These are phyloP conservation scores for Clistopyga incitator DNA, from an alignment of 2,888 invertebrate genomes.

Conservation along the genomic window DNA sequence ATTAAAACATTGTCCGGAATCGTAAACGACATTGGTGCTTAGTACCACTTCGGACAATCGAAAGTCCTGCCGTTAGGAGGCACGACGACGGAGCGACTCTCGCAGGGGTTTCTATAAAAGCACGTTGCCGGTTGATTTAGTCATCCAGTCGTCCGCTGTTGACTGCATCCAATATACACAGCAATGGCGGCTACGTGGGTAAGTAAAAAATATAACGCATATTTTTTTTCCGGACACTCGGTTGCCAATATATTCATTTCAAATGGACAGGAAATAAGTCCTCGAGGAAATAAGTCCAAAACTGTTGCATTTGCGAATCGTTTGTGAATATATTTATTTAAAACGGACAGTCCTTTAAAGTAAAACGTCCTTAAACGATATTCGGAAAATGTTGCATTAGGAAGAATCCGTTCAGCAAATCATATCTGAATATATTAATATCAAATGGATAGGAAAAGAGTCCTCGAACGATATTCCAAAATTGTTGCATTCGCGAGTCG, in stretches of 20 bases:
- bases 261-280: background rate
- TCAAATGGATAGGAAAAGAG: background rate
- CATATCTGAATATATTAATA: background rate
- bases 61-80: conserved; percentile 55
- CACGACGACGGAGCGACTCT: conserved; percentile 73
- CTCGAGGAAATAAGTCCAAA: conserved; percentile 38
- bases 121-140: conserved; percentile 68
- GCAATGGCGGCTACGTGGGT: conserved; percentile 79
- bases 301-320: conserved; percentile 8
- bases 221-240: too few species aligned
- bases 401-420: too few species aligned
- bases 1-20: conserved; percentile 78
- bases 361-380: too few species aligned
- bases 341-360: too few species aligned
- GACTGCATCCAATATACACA: conserved; percentile 73
- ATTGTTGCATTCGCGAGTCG: conserved; percentile 9
- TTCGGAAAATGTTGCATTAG: too few species aligned
- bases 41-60: conserved; percentile 70
- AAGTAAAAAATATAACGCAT: conserved; percentile 67
- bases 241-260: background rate
- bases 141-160: conserved; percentile 76
- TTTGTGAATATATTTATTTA: too few species aligned
- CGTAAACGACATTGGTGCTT: conserved; percentile 80
- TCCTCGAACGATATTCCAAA: conserved; percentile 30
- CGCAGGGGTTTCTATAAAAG: conserved; percentile 79